A percentile compares a stretch with the other conserved stretches of the same genome.
These are phyloP conservation scores for Paramisgurnus dabryanus DNA, from an alignment of 2,113 vertebrate species.

Conservation along the genomic window DNA sequence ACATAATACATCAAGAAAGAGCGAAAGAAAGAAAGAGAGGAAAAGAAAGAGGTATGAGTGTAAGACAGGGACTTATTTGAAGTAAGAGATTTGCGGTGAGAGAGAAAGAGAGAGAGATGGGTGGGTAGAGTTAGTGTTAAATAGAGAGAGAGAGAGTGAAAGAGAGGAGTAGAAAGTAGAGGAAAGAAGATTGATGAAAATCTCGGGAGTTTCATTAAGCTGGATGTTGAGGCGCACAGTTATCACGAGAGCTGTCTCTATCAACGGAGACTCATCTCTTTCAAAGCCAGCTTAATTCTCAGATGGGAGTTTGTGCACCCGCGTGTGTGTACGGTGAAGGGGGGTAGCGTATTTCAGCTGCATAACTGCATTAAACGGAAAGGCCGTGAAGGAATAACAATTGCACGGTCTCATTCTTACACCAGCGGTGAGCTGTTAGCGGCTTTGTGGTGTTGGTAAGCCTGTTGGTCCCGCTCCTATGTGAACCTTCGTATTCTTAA, in stretches of 20 bases:
- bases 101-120: constrained; percentile 17
- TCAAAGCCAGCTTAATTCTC: constrained; percentile 50
- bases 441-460: constrained; percentile 30
- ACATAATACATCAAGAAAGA: constrained; percentile 34
- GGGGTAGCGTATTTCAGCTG: constrained; percentile 15
- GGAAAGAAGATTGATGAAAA: constrained; percentile 51
- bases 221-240: constrained; percentile 45
- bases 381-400: constrained; percentile 43
- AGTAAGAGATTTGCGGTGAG: neutral
- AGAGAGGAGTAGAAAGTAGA: constrained; percentile 13
- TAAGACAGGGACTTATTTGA: constrained; percentile 17
- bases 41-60: constrained; percentile 17
- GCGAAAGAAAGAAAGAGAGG: neutral
- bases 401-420: constrained; percentile 8
- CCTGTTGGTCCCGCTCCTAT: constrained; percentile 31
- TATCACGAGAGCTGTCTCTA: constrained; percentile 51
- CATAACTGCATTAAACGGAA: constrained; percentile 26
- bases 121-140: constrained; percentile 16
- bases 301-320: constrained; percentile 23
- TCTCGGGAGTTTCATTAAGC: constrained; percentile 59
- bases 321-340: constrained; percentile 4
- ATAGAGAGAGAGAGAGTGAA: constrained; percentile 15
- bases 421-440: constrained; percentile 11
- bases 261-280: constrained; percentile 49
- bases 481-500: constrained; percentile 24